Evolutionary conservation across 2,888 invertebrate species (phyloP), one percentile per base, ranked within the genome.

Genomic region (Chydorus sphaericus): DNA sequence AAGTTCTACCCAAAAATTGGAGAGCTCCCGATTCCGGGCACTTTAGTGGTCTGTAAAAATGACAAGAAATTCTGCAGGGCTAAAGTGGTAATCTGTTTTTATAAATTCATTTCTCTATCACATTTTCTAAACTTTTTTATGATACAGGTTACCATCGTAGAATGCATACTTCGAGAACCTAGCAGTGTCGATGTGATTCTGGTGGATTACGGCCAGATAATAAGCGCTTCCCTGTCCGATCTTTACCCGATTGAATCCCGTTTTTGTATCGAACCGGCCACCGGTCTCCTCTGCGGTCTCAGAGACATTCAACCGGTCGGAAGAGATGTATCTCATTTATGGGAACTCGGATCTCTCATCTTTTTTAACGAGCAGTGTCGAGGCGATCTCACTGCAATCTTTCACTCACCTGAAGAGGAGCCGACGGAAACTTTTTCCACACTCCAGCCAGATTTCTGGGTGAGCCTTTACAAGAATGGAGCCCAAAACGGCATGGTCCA

Each of bases 71-170:
- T 16, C 14, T 44, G 44, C 28, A 44, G 44, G 28, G 44, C 26
- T 10, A 44, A 44, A 44, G 44, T 44, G 44, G 44, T 44, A 44
- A 44, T n/a, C n/a, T n/a, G n/a, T n/a, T n/a, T n/a, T n/a, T n/a
- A 3, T 39, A 20, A 20, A 5, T 20, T 20, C 14, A n/a, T 3
- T 6, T 26, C 7, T 7, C n/a, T n/a, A n/a, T n/a, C 11, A 26
- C 7, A 26, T 16, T n/a, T n/a, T n/a, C n/a, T n/a, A n/a, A n/a
- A n/a, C n/a, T n/a, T n/a, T n/a, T n/a, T n/a, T n/a, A n/a, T n/a
- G n/a, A n/a, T n/a, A n/a, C 20, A 44, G 44, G 18, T 44, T 14
- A 44, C 44, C 11, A 23, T 28, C 10, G n/a, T 23, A n/a, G 44
- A 44, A 16, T 44, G 14, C 26, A 23, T 14, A 4, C 2, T 28